Conservation (phyloP, 1,140 invertebrate species). For the Paralvinella palmiformis region DNA sequence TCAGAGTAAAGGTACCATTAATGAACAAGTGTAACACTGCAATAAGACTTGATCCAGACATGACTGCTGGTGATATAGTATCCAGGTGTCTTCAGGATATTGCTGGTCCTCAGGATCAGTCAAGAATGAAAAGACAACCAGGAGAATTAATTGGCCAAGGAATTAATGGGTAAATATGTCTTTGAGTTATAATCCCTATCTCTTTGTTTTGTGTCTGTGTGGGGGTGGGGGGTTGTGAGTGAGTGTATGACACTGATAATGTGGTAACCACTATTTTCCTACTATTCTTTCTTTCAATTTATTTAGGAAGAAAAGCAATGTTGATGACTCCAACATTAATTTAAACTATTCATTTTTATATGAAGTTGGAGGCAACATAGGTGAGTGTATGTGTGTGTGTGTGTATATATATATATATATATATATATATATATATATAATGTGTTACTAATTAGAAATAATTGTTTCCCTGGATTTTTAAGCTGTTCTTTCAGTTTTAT, state of each 20-base stretch:
- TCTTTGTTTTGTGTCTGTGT: constrained; percentile 20
- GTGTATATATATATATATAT: constrained; percentile 11
- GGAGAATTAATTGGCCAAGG: constrained; percentile 20
- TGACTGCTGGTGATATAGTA: constrained; percentile 54
- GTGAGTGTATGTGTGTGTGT: constrained; percentile 36
- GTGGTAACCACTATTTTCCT: constrained; percentile 43
- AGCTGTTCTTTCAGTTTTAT: not conserved
- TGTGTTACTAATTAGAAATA: constrained; percentile 9
- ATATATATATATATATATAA: not conserved
- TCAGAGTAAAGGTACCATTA: constrained; percentile 53
- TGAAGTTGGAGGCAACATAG: constrained; percentile 57
- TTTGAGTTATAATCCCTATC: not conserved
- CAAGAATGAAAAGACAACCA: constrained; percentile 18
- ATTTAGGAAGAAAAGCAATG: constrained; percentile 2
- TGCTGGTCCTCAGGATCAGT: constrained; percentile 26
- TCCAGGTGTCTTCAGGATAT: constrained; percentile 45
- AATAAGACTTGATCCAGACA: constrained; percentile 48
- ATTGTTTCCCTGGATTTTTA: not conserved
- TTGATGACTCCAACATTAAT: constrained; percentile 46
- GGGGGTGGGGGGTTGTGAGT: not conserved
- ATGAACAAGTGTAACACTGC: constrained; percentile 51
- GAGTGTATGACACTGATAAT: too few species aligned
- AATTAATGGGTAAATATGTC: constrained; percentile 30
- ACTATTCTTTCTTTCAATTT: constrained; percentile 9
- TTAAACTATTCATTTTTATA: constrained; percentile 53